Base-by-base conservation (phyloP, 1,140 invertebrate genomes). In the Augochlora pura region DNA sequence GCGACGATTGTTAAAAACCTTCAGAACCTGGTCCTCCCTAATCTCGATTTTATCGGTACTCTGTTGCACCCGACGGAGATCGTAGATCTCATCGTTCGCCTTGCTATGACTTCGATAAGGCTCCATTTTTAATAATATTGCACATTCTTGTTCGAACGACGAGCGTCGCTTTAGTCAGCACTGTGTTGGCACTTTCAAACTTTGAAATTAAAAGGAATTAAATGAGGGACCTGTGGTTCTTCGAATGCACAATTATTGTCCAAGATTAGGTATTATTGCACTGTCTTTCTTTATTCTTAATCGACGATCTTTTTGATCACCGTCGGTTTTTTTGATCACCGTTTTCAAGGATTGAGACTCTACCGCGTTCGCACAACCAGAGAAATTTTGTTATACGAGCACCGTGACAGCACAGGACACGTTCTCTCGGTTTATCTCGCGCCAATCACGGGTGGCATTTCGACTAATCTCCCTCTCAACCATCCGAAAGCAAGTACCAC, bases 401-500 rank as follows among this genome's bases (percentile, higher is more conserved):
- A 18, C n/a, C 18, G 3, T 42, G 25, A 25, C 74, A 23, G 54
- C 16, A 38, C 18, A 32, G 54, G 21, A 38, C 18, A 12, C 42
- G 42, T 60, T 46, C 18, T 1, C 5, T 9, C 7, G 27, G 52
- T 32, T 60, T 49, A 38, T 18, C 16, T 72, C 23, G 21, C 63
- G 38, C 12, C 52, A 72, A 69, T 82, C 69, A 68, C 62, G 39
- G 60, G 66, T 63, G 72, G 54, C 60, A 25, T 69, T 77, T 69
- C 52, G 39, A 70, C 77, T 87, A 86, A 88, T 88, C 86, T 80
- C 78, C 75, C 69, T 88, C 76, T 77, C 65, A 73, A 83, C 82
- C 72, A 74, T 79, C 54, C 86, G 78, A 87, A 88, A 85, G 84
- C 86, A 79, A 88, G 82, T 80, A 86, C 86, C 72, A 85, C 75